Base-by-base conservation (phyloP, 2,797 vertebrate species). In the Epinephelus coioides region DNA sequence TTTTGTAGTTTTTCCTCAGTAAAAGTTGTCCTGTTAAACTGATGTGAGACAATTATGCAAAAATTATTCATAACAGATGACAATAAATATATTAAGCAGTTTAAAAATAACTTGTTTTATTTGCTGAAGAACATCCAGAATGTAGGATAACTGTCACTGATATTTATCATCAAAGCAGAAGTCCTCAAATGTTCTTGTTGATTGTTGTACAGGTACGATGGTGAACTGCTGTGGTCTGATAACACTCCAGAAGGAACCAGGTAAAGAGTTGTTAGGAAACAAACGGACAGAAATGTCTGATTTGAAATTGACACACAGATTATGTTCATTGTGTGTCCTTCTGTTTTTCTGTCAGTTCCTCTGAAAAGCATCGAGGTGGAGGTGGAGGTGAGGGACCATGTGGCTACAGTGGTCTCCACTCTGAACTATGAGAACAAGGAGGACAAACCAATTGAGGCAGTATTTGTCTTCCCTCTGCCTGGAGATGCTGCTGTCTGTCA, bases 381-480 rank as follows among this genome's bases (percentile, higher is more conserved):
- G 47, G 67, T 97, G 80, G 82, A 93, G 81, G 91, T 97, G 56
- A 87, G 57, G 47, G 95, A 96, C 54, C 96, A 97, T 73, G 96
- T 97, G 73, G 95, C 95, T 1, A 94, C 94, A 0, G 94, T 97
- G 68, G 90, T 90, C 67, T 96, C 96, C 54, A 95, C 93, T 21
- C 94, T 97, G 71, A 91, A 86, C 79, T 97, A 97, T 23, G 83
- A 96, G 80, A 97, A 97, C 72, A 87, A 94, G 68, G 95, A 96
- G 82, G 84, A 93, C 40, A 82, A 86, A 56, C 89, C 95, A 0
- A 18, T 97, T 43, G 96, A 97, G 90, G 93, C 93, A 0, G 61
- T 96, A 50, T 97, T 97, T 68, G 92, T 97, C 43, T 97, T 97
- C 78, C 96, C 96, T 69, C 83, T 96, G 93, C 95, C 96, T 53